Base-by-base conservation (phyloP, 2,888 invertebrate species). In the Cordilura impudica region DNA sequence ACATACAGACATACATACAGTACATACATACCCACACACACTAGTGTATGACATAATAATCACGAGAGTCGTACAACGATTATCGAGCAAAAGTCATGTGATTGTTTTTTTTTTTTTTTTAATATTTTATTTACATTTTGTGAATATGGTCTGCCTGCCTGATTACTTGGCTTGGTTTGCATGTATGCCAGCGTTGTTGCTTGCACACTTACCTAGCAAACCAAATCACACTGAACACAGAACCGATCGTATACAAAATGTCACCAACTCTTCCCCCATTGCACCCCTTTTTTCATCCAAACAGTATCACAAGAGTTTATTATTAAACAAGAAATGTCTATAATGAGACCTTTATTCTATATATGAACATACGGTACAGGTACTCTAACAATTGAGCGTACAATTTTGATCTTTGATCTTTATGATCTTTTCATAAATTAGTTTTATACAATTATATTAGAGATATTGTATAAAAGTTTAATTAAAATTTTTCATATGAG, bases 61-160 rank as follows among this genome's bases (percentile, higher is more conserved):
- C 88, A 89, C 88, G 88, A 87, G 88, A 88, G 88, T 81, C 87
- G 83, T 85, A 84, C 71, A 76, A 63, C 87, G 88, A 87, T 88
- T 87, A 88, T 72, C 75, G 71, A 75, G 85, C 87, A 84, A 54
- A 69, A 88, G 88, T 88, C 88, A 88, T 88, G 88, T 88, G 88
- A 88, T 89, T 88, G 86, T 84, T 87, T 87, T 87, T 72, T 63
- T 60, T 29, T 29, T 26, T 21, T 10, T 12, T 35, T 43, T n/a
- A 7, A 43, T 43, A 58, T 53, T 72, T 63, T 79, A 69, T 73
- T 78, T 75, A 75, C 67, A 75, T 56, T 78, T 73, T 69, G 70
- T 72, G 67, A 76, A 76, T 66, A 76, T 72, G 69, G n/a, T 47
- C 71, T 71, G 56, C 39, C 66, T 63, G 49, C 43, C 54, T 66